Base-by-base conservation (phyloP, 2,113 vertebrate genomes). In the Psammodynastes pulverulentus region DNA sequence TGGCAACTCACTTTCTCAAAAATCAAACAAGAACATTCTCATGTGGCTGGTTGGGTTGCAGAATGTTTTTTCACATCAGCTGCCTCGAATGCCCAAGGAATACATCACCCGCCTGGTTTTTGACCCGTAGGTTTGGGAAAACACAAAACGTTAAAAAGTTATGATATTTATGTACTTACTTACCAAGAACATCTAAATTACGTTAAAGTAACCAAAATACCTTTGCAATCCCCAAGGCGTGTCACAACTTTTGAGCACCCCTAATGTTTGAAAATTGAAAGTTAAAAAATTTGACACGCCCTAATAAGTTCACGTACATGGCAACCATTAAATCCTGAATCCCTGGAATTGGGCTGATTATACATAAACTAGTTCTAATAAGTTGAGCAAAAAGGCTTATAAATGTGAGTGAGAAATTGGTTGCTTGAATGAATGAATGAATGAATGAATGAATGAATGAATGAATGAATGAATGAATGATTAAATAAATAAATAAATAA, bases 81-180 rank as follows among this genome's bases (percentile, higher is more conserved):
- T 99, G 94, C 99, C 99, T 9, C 98, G 99, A 89, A 99, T 99
- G 99, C 99, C 99, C 96, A 99, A 99, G 98, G 99, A 99, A 96
- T 99, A 99, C 96, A 99, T 99, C 95, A 99, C 99, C 10, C 98
- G 99, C 19, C 98, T 99, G 10, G 99, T 99, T 95, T 99, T 99
- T 4, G 99, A 99, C 98, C 99, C 99, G 99, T 99, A 95, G 96
- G 99, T 98, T 93, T 92, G 86, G 24, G 10, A 26, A 58, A 9
- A 58, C 24, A 56, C 23, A 26, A 26, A 26, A 58, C 3, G 56
- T 58, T 26, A 3, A 58, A 58, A 58, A 10, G 56, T 58, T 58
- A 58, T 26, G 24, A 26, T 4, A 58, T 58, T 26, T 58, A 58
- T 9, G 1, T 26, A 26, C 8, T 26, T 58, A 58, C 8, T 58